Evolutionary conservation across 2,797 vertebrate genomes (phyloP).

Genomic region (Chromobotia macracanthus): DNA sequence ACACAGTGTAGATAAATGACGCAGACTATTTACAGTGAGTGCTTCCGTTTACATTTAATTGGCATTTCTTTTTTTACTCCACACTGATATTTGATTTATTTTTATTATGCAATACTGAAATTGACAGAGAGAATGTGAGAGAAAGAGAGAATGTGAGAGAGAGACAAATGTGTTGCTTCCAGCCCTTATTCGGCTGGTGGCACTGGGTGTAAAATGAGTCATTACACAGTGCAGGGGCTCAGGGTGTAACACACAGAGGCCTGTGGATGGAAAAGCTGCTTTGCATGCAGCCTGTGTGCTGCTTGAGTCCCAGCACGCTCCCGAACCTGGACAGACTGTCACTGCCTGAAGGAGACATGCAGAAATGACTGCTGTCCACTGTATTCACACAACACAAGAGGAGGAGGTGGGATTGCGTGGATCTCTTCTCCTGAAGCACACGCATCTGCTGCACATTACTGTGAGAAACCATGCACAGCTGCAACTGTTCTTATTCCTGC

Average conservation of each 20-base stretch:
- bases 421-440: slow-evolving; percentile 25
- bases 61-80: background rate
- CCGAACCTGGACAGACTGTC: slow-evolving; percentile 51
- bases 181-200: slow-evolving; percentile 38
- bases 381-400: slow-evolving; percentile 26
- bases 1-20: background rate
- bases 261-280: slow-evolving; percentile 63
- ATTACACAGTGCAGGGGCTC: slow-evolving; percentile 62
- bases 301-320: too few species aligned
- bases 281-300: slow-evolving; percentile 71
- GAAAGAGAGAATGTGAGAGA: too few species aligned
- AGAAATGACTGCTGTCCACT: slow-evolving; percentile 47
- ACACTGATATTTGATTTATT: background rate
- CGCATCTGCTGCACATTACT: slow-evolving; percentile 9
- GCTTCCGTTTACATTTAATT: too few species aligned
- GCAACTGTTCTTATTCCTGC: slow-evolving; percentile 16
- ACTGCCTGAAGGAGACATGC: slow-evolving; percentile 54
- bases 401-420: slow-evolving; percentile 29
- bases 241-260: slow-evolving; percentile 68
- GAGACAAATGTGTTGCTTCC: slow-evolving; percentile 44
- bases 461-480: slow-evolving; percentile 5
- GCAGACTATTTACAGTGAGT: background rate
- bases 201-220: slow-evolving; percentile 54
- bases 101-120: background rate
- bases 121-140: too few species aligned